A percentile compares a stretch with the other conserved stretches of the same genome.
These are phyloP conservation scores for Corythornis cristatus DNA, from an alignment of 2,113 vertebrate species.

Conservation along the genomic window DNA sequence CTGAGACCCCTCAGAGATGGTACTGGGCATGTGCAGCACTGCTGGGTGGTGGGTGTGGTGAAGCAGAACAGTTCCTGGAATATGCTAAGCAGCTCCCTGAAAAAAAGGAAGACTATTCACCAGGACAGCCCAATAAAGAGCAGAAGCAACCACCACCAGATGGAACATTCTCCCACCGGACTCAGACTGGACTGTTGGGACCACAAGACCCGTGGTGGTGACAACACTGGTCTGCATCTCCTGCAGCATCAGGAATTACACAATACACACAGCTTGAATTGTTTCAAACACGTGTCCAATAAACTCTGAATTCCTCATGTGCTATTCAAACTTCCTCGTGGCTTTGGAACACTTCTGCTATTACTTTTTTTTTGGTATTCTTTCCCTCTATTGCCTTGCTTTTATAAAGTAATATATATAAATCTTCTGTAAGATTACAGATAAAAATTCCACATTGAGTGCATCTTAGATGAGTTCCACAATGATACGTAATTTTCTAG, in stretches of 20 bases:
- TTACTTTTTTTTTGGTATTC: constrained; percentile 29
- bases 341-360: constrained; percentile 1
- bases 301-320: not conserved
- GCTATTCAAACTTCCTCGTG: not conserved
- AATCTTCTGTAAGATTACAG: constrained; percentile 49
- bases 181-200: no score
- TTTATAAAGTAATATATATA: constrained; percentile 57
- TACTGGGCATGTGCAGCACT: no score
- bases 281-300: not conserved
- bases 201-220: no score
- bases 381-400: constrained; percentile 20
- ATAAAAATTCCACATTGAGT: constrained; percentile 57
- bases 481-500: constrained; percentile 48
- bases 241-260: not conserved
- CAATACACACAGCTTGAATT: not conserved
- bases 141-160: no score
- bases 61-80: no score
- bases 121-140: no score
- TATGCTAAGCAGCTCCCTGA: no score
- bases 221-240: not conserved
- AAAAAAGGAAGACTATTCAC: no score
- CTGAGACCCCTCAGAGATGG: no score
- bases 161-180: no score
- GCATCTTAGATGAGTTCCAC: constrained; percentile 28
- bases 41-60: no score